Conservation (phyloP, 2,113 vertebrate species). For the Cheilinus undulatus region DNA sequence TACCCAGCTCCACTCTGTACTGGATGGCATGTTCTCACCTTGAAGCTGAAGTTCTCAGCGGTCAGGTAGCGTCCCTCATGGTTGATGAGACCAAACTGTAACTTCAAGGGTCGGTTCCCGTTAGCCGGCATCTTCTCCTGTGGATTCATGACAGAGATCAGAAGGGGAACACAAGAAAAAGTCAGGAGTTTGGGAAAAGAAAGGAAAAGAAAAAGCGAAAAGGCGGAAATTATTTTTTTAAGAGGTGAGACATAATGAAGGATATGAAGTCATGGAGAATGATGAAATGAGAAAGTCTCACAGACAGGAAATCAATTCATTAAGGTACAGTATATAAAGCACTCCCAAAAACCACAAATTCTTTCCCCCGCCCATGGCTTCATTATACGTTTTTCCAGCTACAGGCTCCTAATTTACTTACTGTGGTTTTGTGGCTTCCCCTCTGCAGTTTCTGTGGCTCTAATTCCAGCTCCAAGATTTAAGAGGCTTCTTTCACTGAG, state of each 20-base stretch:
- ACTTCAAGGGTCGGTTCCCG: slow-evolving; percentile 90
- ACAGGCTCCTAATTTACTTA: slow-evolving; percentile 79
- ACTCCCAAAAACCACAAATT: slow-evolving; percentile 70
- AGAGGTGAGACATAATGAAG: slow-evolving; percentile 27
- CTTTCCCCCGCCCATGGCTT: slow-evolving; percentile 56
- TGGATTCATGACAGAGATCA: slow-evolving; percentile 26
- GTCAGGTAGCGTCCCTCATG: slow-evolving; percentile 92
- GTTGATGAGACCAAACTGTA: slow-evolving; percentile 95
- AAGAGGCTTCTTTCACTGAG: slow-evolving; percentile 70
- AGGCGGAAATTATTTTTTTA: slow-evolving; percentile 8
- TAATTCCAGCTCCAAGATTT: slow-evolving; percentile 76
- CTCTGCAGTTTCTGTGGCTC: slow-evolving; percentile 67
- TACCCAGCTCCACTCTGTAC: neutral
- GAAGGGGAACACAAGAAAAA: neutral
- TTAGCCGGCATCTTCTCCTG: slow-evolving; percentile 90
- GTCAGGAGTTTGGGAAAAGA: neutral
- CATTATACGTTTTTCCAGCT: slow-evolving; percentile 73
- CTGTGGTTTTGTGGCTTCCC: slow-evolving; percentile 80
- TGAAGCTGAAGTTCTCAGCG: slow-evolving; percentile 94
- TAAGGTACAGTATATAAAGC: slow-evolving; percentile 73
- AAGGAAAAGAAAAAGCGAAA: neutral
- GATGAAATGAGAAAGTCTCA: slow-evolving; percentile 64
- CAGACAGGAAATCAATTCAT: slow-evolving; percentile 78
- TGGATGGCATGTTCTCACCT: slow-evolving; percentile 70
- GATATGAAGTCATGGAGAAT: slow-evolving; percentile 62